Base-by-base conservation (phyloP, 2,113 vertebrate species). In the Carassius auratus region DNA sequence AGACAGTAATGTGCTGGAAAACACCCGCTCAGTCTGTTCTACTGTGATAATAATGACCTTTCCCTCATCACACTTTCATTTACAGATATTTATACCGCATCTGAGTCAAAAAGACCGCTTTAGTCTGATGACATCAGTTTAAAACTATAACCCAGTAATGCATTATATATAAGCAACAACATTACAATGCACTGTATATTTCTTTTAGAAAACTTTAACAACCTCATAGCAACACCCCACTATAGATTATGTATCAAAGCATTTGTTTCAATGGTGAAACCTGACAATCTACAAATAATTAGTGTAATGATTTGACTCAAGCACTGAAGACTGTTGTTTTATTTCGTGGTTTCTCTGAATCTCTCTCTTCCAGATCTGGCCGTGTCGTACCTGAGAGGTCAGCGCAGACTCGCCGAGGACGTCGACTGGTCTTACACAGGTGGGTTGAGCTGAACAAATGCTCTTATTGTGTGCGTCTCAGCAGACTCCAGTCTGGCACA, bases 371-470 rank as follows among this genome's bases (percentile, higher is more conserved):
- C 89, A 48, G 88, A 87, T 66, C 86, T 90, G 42, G 89, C 84
- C 17, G 91, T 90, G 68, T 86, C 88, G 8, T 69, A 91, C 86
- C 83, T 88, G 68, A 90, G 90, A 84, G 91, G 90, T 19, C 89
- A 93, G 89, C 92, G 84, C 87, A 93, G 91, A 86, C 88, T 92
- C 76, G 84, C 90, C 0, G 93, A 94, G 36, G 93, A 94, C 8
- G 87, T 92, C 6, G 92, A 93, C 85, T 95, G 94, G 94, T 94
- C 93, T 4, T 95, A 95, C 88, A 87, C 93, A 93, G 94, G 94
- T 95, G 66, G 38, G 93, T 92, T 42, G 30, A 52, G 8, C 3
- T 1, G 55, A 79, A 88, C 79, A 88, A 75, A 73, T 23, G 55
- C 55, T 30, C 15, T n/a, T 64, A 69, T 57, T 77, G 62, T 82